Base-by-base conservation (phyloP, 1,140 invertebrate species). In the Euura saliciscinereae region DNA sequence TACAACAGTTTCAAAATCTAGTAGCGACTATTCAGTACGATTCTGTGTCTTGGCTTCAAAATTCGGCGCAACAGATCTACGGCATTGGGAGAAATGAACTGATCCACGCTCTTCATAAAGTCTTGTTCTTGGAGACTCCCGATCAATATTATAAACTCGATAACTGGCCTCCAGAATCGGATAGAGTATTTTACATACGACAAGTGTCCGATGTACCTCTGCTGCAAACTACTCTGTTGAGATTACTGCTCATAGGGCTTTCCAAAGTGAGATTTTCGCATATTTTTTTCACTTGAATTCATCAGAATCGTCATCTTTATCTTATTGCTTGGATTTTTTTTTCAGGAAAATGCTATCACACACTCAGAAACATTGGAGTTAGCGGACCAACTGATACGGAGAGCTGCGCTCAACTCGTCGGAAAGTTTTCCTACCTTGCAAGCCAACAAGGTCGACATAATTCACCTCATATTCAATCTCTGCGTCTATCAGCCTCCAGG, bases 401-500 rank as follows among this genome's bases (percentile, higher is more conserved):
- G 97, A 76, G 95, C 96, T 1, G 95, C 96, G 6, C 89, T 90
- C 1, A 90, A 96, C 76, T 91, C 93, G 42, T 86, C 90, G 1
- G 90, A 92, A 74, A 90, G 90, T 68, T 90, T 91, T 74, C 90
- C 90, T 6, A 91, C 92, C 0, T 86, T 94, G 69, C 89, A 92
- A 75, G 91, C 95, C 42, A 93, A 97, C 78, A 95, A 96, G 83
- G 84, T 94, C 10, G 94, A 98, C 76, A 90, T 99, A 4, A 92
- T 98, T 10, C 95, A 98, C 79, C 91, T 96, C 66, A 91, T 99
- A 76, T 96, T 99, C 78, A 95, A 96, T 81, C 89, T 98, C 72
- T 95, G 94, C 79, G 92, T 94, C 73, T 99, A 99, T 88, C 94
- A 94, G 79, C 94, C 97, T 84, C 97, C 97, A 1, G 96, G 97